These are phyloP conservation scores for Campopleginae sp. DNA, from an alignment of 2,888 invertebrate species.

Conservation along the genomic window DNA sequence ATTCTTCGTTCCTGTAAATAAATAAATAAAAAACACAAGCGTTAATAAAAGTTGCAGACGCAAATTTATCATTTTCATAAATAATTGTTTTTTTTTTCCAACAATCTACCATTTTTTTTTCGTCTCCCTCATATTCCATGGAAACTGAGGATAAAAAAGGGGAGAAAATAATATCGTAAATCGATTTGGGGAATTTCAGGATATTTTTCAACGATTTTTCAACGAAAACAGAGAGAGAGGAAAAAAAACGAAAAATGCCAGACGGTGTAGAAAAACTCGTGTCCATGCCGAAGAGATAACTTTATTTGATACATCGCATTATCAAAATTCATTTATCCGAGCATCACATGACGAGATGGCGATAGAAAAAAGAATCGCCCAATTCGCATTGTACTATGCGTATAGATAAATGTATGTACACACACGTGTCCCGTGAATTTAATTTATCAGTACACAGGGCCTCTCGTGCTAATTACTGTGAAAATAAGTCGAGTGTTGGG, in stretches of 20 bases:
- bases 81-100: not conserved
- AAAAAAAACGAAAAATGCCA: too few species aligned
- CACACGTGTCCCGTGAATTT: not conserved
- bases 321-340: not conserved
- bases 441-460: not conserved
- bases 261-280: too few species aligned
- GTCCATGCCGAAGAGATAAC: not conserved
- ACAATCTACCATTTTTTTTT: not conserved
- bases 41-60: not conserved
- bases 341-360: not conserved
- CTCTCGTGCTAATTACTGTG: not conserved
- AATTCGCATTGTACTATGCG: conserved; percentile 8
- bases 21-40: not conserved
- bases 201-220: not conserved
- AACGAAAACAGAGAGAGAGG: too few species aligned
- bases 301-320: not conserved
- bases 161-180: not conserved
- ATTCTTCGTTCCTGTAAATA: conserved; percentile 47
- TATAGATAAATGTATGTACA: not conserved
- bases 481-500: not conserved
- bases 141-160: not conserved
- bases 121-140: not conserved
- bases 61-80: not conserved
- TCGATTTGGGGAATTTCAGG: not conserved
- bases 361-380: not conserved